Conservation (phyloP, 2,888 invertebrate species). For the Xanthia togata region DNA sequence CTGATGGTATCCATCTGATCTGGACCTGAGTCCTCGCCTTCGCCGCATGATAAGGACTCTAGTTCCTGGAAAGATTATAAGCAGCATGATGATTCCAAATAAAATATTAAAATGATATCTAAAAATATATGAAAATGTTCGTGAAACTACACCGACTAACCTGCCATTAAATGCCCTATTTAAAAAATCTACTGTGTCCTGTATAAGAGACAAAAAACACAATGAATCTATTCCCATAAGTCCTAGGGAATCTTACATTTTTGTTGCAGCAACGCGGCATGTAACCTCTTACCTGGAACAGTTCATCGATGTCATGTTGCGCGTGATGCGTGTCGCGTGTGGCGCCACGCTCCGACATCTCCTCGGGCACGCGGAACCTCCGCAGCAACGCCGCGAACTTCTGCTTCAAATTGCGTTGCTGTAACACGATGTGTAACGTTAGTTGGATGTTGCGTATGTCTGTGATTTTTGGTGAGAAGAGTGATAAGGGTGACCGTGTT, state of each 20-base stretch:
- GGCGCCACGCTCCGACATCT: constrained; percentile 93
- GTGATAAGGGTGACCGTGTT: neutral
- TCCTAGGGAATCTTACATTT: neutral
- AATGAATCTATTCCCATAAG: neutral
- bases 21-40: constrained; percentile 97
- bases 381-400: constrained; percentile 98
- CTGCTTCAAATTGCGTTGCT: constrained; percentile 99
- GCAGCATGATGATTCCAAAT: neutral
- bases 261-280: constrained; percentile 13
- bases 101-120: neutral
- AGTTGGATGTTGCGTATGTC: neutral
- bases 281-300: constrained; percentile 91
- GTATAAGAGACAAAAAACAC: neutral
- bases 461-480: neutral
- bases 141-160: neutral
- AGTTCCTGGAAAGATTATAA: constrained; percentile 93
- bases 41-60: constrained; percentile 97
- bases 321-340: constrained; percentile 93
- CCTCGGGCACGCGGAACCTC: constrained; percentile 98
- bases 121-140: neutral
- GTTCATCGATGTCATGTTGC: constrained; percentile 97
- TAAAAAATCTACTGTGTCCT: neutral
- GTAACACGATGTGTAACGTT: constrained; percentile 72
- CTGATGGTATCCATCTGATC: constrained; percentile 98
- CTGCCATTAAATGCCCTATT: neutral